Evolutionary conservation across 2,888 invertebrate genomes (phyloP), one percentile per base, ranked within the genome.

Genomic region (Drosophila falleni): DNA sequence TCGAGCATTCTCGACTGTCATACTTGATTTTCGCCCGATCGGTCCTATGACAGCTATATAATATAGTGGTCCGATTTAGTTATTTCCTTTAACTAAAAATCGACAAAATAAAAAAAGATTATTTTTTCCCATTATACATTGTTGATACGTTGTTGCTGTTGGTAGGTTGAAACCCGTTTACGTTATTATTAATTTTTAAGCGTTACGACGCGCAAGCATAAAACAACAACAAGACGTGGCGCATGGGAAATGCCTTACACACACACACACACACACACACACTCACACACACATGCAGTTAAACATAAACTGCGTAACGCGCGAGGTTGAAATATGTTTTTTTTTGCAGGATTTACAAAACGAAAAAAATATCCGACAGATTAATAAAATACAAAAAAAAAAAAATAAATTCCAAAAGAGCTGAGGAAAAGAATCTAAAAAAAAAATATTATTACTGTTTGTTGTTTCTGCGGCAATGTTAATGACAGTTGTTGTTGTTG

Each of bases 141-240:
- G 13, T 13, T 35, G 35, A 35, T 5, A 1, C 5, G 68, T 50
- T 39, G 53, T 42, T 60, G 56, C 11, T 15, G 46, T 49, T 39
- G 53, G 3, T 4, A 26, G 2, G 44, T 15, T 71, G 76, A 56
- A 65, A 53, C 58, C 50, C 51, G 53, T 67, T 71, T 50, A 54
- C 63, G 68, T 73, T 79, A 62, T 74, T 88, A 84, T 84, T 80
- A 81, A 86, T 87, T 87, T 87, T 87, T 78, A 84, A 84, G 68
- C 68, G 78, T 54, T 74, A 64, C 66, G 49, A 59, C 67, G 69
- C 62, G 54, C 47, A 68, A 54, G 66, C 49, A 80, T 58, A 69
- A 56, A 82, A 63, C 68, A 65, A 62, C 75, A 82, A 50, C 51
- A 71, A 75, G 47, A 44, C 55, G 35, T 50, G 66, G 58, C 63